Evolutionary conservation across 2,888 invertebrate species (phyloP).

Genomic region (Podabrus alpinus): DNA sequence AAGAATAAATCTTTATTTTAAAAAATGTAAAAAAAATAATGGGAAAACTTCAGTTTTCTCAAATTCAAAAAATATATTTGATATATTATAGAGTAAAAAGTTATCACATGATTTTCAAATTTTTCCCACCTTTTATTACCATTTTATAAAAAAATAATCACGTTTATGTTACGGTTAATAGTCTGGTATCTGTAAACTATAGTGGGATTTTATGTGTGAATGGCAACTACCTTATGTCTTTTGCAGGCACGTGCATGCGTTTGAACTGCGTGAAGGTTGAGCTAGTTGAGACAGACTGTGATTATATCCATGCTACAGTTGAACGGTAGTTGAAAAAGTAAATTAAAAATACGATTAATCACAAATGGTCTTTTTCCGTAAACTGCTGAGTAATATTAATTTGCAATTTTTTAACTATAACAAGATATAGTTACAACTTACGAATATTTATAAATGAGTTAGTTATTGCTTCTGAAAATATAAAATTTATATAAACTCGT

Average conservation of each 20-base stretch:
- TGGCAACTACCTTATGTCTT: neutral
- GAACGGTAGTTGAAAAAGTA: neutral
- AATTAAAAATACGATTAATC: neutral
- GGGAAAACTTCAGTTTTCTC: neutral
- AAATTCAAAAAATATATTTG: neutral
- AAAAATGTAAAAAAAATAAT: neutral
- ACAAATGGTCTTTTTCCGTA: neutral
- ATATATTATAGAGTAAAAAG: no score
- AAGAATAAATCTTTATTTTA: neutral
- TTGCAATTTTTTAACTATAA: neutral
- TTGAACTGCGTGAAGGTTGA: neutral
- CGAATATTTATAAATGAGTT: no score
- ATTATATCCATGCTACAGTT: neutral
- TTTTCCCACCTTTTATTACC: neutral
- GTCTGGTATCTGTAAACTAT: neutral
- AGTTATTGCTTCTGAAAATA: no score
- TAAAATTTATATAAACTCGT: no score
- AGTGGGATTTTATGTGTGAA: neutral
- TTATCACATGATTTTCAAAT: neutral
- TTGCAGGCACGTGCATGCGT: neutral
- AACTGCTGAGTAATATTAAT: neutral
- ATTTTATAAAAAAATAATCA: conserved; percentile 4
- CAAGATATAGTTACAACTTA: no score
- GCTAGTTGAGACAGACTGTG: neutral
- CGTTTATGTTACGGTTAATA: conserved; percentile 1